Evolutionary conservation across 2,113 vertebrate genomes (phyloP).

Genomic region (Lethenteron reissneri): DNA sequence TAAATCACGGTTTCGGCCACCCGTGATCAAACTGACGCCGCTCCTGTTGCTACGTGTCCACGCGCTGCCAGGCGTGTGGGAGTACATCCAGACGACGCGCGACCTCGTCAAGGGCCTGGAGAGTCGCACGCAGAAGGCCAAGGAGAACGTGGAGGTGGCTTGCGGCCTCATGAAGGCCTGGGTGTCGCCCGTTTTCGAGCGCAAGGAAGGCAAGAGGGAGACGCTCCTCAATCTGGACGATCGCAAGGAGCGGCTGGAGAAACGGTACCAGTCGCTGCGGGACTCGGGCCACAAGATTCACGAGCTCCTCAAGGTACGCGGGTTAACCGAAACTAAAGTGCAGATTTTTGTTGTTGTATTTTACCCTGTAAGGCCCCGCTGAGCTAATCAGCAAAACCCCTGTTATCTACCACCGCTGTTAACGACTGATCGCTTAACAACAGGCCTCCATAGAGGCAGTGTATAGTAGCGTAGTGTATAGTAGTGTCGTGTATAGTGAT

Average conservation of each 20-base stretch:
- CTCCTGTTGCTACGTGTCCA: background rate
- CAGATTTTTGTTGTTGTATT: too few species aligned
- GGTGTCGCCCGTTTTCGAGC: conserved; percentile 41
- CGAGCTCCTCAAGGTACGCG: conserved; percentile 37
- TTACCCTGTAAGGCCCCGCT: too few species aligned
- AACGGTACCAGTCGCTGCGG: conserved; percentile 26
- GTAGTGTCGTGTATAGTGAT: too few species aligned
- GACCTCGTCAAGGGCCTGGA: conserved; percentile 38
- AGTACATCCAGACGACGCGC: conserved; percentile 32
- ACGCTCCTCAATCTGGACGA: conserved; percentile 45
- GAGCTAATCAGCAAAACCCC: too few species aligned
- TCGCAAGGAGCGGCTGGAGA: conserved; percentile 28
- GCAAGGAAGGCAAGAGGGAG: conserved; percentile 52
- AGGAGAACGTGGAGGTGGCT: conserved; percentile 52
- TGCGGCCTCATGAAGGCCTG: conserved; percentile 37
- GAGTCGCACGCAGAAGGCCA: conserved; percentile 36
- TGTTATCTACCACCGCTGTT: too few species aligned
- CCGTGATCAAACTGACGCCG: too few species aligned
- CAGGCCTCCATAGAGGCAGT: too few species aligned
- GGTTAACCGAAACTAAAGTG: too few species aligned
- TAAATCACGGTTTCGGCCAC: too few species aligned
- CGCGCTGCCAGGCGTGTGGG: conserved; percentile 32
- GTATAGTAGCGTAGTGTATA: too few species aligned
- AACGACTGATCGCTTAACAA: too few species aligned
- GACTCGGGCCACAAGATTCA: conserved; percentile 51